These are phyloP conservation scores for Ciconia stormi DNA, from an alignment of 2,113 vertebrate species.

Conservation along the genomic window DNA sequence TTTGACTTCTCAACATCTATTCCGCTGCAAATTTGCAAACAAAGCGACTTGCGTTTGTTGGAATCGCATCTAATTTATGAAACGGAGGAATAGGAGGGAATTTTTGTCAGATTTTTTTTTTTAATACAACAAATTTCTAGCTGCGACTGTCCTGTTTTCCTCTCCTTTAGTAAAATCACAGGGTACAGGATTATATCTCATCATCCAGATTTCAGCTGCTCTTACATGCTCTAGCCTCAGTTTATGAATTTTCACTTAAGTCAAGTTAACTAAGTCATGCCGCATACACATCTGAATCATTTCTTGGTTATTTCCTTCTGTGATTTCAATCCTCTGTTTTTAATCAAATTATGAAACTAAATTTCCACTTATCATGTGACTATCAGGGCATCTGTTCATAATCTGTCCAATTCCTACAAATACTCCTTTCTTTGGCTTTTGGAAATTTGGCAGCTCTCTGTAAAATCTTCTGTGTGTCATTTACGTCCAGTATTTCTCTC, in stretches of 20 bases:
- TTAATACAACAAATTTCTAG: background rate
- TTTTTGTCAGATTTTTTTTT: no score
- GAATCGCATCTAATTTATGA: background rate
- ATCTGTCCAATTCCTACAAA: background rate
- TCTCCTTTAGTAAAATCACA: background rate
- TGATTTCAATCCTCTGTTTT: background rate
- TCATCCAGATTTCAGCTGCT: background rate
- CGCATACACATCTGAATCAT: background rate
- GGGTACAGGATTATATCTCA: background rate
- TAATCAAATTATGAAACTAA: background rate
- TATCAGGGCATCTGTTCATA: background rate
- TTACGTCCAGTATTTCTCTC: background rate
- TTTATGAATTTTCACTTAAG: background rate
- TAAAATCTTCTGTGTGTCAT: background rate
- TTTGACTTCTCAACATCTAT: rapidly evolving
- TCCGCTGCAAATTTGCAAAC: rapidly evolving
- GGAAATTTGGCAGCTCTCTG: background rate
- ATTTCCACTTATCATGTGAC: background rate
- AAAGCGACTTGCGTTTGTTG: background rate
- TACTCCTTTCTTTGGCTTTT: background rate
- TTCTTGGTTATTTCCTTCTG: background rate
- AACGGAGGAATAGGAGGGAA: background rate
- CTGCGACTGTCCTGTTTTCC: background rate
- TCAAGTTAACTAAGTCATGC: background rate
- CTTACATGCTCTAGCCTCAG: background rate